Percentiles rank a stretch among this genome's conserved stretches.
Conservation (phyloP, 2,888 invertebrate species). For the Drosophila trichaetosa region DNA sequence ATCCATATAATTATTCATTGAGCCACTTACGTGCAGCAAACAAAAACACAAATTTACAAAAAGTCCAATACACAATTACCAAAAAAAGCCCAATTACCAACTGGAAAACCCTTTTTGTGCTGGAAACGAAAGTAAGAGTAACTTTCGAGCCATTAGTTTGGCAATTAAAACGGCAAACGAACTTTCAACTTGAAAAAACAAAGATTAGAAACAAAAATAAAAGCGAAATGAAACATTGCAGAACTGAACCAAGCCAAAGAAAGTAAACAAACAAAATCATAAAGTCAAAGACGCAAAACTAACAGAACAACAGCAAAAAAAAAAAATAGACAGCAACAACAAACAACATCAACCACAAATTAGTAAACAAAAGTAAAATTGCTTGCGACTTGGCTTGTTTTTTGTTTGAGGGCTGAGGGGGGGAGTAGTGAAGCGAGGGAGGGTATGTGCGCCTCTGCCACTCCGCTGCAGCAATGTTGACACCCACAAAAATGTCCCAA, state of each 20-base stretch:
- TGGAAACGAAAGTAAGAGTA: conserved; percentile 50
- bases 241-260: conserved; percentile 72
- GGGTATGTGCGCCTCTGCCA: conserved; percentile 45
- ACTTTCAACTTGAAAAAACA: conserved; percentile 59
- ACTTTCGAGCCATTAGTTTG: conserved; percentile 76
- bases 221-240: conserved; percentile 23
- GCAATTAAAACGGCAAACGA: conserved; percentile 79
- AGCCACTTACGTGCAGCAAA: conserved; percentile 11
- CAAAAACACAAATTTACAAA: conserved; percentile 15
- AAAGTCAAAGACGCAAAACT: conserved; percentile 51
- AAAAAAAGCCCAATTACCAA: conserved; percentile 23
- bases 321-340: conserved; percentile 23
- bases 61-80: conserved; percentile 38
- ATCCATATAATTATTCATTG: conserved; percentile 22
- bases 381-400: conserved; percentile 51
- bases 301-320: conserved; percentile 18
- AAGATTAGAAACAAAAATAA: conserved; percentile 10
- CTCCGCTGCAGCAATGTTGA: conserved; percentile 55
- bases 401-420: not conserved
- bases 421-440: not conserved
- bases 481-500: conserved; percentile 67
- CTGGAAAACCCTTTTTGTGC: conserved; percentile 1
- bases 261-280: conserved; percentile 70
- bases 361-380: conserved; percentile 78
- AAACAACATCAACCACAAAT: conserved; percentile 63